Percentiles rank a stretch among this genome's conserved stretches.
phyloP scores from a whole-genome alignment of 2,797 vertebrate genomes.

The Myiotriccus ornatus region DNA sequence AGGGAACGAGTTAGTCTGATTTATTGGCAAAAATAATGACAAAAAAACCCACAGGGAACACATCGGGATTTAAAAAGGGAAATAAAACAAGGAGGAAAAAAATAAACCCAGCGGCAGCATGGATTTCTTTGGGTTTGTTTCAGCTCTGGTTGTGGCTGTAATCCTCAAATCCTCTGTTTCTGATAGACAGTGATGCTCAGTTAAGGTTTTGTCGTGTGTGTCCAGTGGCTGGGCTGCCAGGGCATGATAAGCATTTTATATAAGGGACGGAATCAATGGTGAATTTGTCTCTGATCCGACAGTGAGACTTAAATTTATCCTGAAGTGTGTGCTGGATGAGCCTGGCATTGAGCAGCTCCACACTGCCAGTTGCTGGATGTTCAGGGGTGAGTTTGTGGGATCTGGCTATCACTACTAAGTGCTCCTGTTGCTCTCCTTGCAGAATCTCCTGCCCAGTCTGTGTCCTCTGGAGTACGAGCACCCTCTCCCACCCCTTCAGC shows the following conservation, averaged over 20 bases:
- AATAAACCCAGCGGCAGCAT: background rate
- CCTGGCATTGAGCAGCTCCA: background rate
- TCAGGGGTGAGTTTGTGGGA: background rate
- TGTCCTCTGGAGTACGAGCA: conserved; percentile 79
- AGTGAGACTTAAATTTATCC: background rate
- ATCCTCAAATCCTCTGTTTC: background rate
- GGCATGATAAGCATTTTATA: background rate
- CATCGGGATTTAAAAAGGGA: background rate
- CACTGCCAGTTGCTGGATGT: fast-evolving
- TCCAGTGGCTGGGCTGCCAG: background rate
- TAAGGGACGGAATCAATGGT: background rate
- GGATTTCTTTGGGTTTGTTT: background rate
- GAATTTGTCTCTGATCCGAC: background rate
- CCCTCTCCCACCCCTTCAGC: conserved; percentile 80
- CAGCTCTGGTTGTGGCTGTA: background rate
- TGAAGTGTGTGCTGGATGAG: background rate
- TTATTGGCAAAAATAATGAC: background rate
- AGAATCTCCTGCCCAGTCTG: conserved; percentile 80
- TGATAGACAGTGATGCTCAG: background rate
- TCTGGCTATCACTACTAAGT: background rate
- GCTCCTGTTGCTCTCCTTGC: background rate
- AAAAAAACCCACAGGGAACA: fast-evolving
- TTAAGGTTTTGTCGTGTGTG: background rate
- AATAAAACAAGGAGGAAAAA: too few species aligned
- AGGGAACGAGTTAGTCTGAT: too few species aligned